phyloP scores from a whole-genome alignment of 2,113 vertebrate genomes.

The Zeus faber region DNA sequence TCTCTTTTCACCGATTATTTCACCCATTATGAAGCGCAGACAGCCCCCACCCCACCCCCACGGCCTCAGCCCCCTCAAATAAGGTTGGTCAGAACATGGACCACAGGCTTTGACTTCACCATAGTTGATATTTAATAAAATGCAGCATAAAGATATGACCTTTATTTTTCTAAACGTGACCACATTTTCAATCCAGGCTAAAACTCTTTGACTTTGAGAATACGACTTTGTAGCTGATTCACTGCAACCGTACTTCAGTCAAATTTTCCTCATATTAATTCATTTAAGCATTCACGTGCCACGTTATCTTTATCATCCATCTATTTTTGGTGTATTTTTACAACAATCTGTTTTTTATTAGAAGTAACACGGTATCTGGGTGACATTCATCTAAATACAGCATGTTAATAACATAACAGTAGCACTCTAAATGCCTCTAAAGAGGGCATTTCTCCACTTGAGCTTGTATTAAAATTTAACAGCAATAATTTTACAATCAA shows the following conservation, averaged over 20 bases:
- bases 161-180: background rate
- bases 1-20: conserved; percentile 74
- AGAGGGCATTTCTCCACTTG: conserved; percentile 6
- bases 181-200: conserved; percentile 19
- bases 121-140: background rate
- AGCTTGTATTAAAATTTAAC: conserved; percentile 35
- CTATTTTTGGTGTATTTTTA: conserved; percentile 7
- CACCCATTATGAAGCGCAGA: conserved; percentile 62
- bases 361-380: background rate
- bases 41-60: conserved; percentile 40
- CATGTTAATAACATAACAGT: conserved; percentile 1
- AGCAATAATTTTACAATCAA: conserved; percentile 35
- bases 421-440: too few relatives aligned
- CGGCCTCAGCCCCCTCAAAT: conserved; percentile 48
- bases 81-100: background rate
- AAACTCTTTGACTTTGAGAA: too few relatives aligned
- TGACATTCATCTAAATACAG: conserved; percentile 22
- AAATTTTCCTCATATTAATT: too few relatives aligned
- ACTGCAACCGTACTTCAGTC: too few relatives aligned
- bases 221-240: too few relatives aligned
- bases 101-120: conserved; percentile 7
- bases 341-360: background rate
- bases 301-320: too few relatives aligned
- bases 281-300: too few relatives aligned
- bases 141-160: too few relatives aligned